Base-by-base conservation (phyloP, 2,113 vertebrate species). In the Hymenochirus boettgeri region DNA sequence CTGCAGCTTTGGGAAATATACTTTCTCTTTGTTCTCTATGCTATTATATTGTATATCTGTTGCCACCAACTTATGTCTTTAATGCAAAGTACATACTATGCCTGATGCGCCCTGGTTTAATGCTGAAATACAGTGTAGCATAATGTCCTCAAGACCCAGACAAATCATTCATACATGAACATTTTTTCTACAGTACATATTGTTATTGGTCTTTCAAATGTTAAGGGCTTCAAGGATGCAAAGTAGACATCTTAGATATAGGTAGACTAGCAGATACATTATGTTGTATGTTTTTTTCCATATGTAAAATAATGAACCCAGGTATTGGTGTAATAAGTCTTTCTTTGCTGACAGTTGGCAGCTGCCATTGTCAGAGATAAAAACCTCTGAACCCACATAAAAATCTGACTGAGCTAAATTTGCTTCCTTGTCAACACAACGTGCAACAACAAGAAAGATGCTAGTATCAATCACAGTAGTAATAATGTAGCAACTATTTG, bases 401-500 rank as follows among this genome's bases (percentile, higher is more conserved):
- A 60, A 45, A 56, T 69, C 33, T 24, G 35, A 60, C 65, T 60
- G 35, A 45, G 65, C 65, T 60, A 50, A 69, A 69, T 69, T 52
- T 69, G 33, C 65, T 53, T 60, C 39, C 65, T 60, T 69, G 57
- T 69, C 29, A 60, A 69, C 56, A 60, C 65, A 59, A 69, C 60
- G 59, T 69, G 31, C 58, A 57, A 60, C 65, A 69, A 69, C 47
- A 59, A 57, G 7, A 69, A 58, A 42, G 57, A 60, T 53, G 48
- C 65, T 53, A 26, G 48, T 60, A 69, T 69, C 65, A 69, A 69
- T 69, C 65, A 69, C 47, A 69, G 65, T 60, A 53, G 65, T 60
- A 69, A 69, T 59, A 69, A 69, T 69, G 52, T 39, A 50, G 65
- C 56, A 60, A 53, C 47, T 60, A 69, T 69, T 69, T 60, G 65